These are phyloP conservation scores for Drosophila kohkoa DNA, from an alignment of 1,140 invertebrate species.

Conservation along the genomic window DNA sequence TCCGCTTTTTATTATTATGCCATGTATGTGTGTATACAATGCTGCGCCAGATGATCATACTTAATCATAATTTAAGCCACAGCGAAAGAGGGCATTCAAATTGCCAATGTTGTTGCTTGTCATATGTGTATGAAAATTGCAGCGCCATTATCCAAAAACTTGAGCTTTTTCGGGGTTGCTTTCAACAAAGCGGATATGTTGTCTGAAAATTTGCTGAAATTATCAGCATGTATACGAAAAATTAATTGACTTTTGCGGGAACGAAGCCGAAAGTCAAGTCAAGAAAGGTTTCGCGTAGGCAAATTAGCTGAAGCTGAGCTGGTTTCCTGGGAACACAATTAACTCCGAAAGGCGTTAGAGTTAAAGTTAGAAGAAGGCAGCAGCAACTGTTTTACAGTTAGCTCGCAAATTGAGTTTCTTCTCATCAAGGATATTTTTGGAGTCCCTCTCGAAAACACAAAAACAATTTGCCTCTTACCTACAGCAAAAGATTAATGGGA, in stretches of 20 bases:
- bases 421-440: neutral
- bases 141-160: constrained; percentile 41
- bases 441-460: neutral
- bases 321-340: constrained; percentile 80
- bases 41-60: constrained; percentile 76
- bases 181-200: constrained; percentile 67
- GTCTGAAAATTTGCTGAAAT: constrained; percentile 72
- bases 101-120: constrained; percentile 62
- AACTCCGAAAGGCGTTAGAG: constrained; percentile 57
- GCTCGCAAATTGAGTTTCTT: constrained; percentile 22
- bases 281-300: constrained; percentile 63
- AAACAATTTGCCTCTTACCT: constrained; percentile 65
- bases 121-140: constrained; percentile 74
- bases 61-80: constrained; percentile 82
- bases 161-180: neutral
- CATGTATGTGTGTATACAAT: constrained; percentile 38
- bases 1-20: constrained; percentile 84
- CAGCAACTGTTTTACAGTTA: constrained; percentile 31
- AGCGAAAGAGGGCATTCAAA: constrained; percentile 53
- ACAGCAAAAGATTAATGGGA: constrained; percentile 69
- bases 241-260: constrained; percentile 74
- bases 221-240: constrained; percentile 53
- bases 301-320: constrained; percentile 62
- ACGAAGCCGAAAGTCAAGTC: neutral
- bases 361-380: neutral